These are phyloP conservation scores for Promerops cafer DNA, from an alignment of 2,113 vertebrate species.

Conservation along the genomic window DNA sequence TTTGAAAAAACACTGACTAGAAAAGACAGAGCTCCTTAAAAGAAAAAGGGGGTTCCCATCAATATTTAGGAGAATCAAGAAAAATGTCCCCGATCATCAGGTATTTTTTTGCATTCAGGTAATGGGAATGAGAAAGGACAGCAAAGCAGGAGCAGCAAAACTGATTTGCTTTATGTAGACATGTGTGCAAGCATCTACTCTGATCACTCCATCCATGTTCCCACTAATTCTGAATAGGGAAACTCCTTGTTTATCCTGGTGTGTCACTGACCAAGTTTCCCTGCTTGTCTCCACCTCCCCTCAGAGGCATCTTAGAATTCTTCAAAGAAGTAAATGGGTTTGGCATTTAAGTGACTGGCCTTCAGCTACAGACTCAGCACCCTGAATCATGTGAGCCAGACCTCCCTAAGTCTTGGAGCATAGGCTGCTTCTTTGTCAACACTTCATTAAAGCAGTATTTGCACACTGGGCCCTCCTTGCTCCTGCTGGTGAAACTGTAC, in stretches of 20 bases:
- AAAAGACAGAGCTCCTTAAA: neutral
- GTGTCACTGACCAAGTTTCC: neutral
- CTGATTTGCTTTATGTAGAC: neutral
- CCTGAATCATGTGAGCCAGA: neutral
- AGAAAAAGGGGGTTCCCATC: neutral
- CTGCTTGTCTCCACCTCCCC: neutral
- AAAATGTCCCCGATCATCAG: neutral
- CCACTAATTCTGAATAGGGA: neutral
- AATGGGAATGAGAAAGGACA: neutral
- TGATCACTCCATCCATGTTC: neutral
- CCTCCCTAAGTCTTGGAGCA: neutral
- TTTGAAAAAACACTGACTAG: neutral
- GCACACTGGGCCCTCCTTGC: neutral
- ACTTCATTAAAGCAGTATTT: neutral
- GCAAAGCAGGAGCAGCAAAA: neutral
- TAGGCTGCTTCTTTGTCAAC: neutral
- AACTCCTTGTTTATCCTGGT: neutral
- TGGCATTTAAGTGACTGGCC: neutral
- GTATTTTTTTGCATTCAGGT: neutral
- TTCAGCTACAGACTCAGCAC: neutral
- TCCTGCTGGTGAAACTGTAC: neutral
- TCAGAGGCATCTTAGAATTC: neutral
- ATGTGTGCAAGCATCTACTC: neutral
- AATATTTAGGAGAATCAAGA: neutral
- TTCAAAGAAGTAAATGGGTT: neutral